These are phyloP conservation scores for Dendrocincla tyrannina DNA, from an alignment of 2,797 vertebrate genomes.

Conservation along the genomic window DNA sequence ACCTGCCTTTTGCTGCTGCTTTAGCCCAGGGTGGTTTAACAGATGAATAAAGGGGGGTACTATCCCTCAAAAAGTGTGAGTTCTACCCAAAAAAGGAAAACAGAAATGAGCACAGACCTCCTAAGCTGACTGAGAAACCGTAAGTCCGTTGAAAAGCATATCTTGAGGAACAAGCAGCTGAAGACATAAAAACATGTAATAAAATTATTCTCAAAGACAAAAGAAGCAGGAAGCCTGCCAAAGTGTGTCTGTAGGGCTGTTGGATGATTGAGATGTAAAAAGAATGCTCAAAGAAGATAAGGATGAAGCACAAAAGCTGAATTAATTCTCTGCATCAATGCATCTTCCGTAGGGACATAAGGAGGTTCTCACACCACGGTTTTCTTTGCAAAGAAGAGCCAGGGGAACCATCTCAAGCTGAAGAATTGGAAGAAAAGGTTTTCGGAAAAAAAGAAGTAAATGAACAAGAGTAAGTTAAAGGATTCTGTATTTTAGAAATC, in stretches of 20 bases:
- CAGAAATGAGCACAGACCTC: neutral
- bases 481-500: neutral
- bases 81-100: neutral
- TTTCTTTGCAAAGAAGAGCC: neutral
- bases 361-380: neutral
- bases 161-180: conserved; percentile 22
- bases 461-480: neutral
- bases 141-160: neutral
- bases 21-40: neutral
- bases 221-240: conserved; percentile 53
- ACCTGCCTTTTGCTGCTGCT: neutral
- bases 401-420: neutral
- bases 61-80: neutral
- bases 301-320: neutral
- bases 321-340: neutral
- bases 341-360: neutral
- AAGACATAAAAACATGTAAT: conserved; percentile 28
- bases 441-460: neutral
- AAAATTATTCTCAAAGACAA: conserved; percentile 55
- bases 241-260: conserved; percentile 4
- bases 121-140: neutral
- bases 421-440: neutral
- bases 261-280: conserved; percentile 48
- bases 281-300: conserved; percentile 54
- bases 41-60: neutral